phyloP scores from a whole-genome alignment of 1,140 invertebrate genomes.

The Caenorhabditis briggsae region DNA sequence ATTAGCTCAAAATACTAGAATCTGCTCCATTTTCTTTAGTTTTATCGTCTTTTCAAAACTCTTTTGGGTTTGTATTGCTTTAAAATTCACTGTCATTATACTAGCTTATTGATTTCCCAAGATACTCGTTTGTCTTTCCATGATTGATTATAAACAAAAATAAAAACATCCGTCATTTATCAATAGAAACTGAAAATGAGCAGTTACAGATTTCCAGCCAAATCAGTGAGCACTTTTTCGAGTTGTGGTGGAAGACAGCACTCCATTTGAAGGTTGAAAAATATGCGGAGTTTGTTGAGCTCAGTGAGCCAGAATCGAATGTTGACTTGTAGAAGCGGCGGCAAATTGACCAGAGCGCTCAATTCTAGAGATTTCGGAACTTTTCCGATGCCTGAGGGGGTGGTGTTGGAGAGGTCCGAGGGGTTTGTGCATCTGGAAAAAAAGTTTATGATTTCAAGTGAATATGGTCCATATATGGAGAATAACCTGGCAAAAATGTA shows the following conservation, averaged over 20 bases:
- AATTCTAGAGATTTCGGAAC: conserved; percentile 21
- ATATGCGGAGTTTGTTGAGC: conserved; percentile 12
- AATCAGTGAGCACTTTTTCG: conserved; percentile 5
- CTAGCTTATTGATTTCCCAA: no score
- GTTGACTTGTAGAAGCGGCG: conserved; percentile 24
- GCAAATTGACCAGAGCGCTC: conserved; percentile 1
- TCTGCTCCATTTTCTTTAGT: no score
- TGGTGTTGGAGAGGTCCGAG: neutral
- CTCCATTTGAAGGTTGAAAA: conserved; percentile 44
- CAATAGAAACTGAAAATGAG: no score
- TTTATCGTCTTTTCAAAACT: no score
- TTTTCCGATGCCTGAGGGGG: neutral
- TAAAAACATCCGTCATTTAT: no score
- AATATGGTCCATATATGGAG: neutral
- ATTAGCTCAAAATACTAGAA: no score
- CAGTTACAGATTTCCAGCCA: neutral
- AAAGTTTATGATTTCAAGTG: no score
- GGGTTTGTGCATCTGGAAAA: conserved; percentile 37
- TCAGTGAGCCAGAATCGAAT: conserved; percentile 46
- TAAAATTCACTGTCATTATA: no score
- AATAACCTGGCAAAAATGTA: conserved; percentile 20
- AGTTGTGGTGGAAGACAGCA: conserved; percentile 46
- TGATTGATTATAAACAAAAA: no score
- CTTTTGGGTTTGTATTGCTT: no score
- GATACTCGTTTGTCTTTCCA: no score